phyloP scores from a whole-genome alignment of 2,113 vertebrate species.

The Camelus dromedarius region DNA sequence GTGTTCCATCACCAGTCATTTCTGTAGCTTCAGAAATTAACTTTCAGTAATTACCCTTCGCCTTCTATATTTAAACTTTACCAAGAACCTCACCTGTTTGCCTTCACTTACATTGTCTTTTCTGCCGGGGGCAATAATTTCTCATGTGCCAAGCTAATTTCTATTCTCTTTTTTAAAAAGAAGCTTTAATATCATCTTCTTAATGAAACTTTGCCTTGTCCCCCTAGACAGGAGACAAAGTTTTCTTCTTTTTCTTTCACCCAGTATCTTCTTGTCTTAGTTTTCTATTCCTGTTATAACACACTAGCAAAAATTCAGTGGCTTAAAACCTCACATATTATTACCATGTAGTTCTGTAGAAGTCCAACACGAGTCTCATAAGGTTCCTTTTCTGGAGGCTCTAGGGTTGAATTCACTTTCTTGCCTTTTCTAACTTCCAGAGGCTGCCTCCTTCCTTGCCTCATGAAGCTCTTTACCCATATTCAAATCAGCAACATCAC shows the following conservation, averaged over 20 bases:
- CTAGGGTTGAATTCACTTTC: background rate
- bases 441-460: background rate
- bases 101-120: background rate
- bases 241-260: background rate
- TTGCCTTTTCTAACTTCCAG: background rate
- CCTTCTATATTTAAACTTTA: background rate
- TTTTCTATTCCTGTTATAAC: background rate
- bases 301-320: background rate
- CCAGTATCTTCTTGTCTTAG: background rate
- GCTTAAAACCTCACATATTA: background rate
- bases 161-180: background rate
- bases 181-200: background rate
- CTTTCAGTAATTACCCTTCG: background rate
- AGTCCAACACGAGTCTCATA: background rate
- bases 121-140: background rate
- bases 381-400: background rate
- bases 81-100: background rate
- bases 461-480: background rate
- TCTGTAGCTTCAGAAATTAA: background rate
- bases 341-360: background rate
- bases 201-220: background rate
- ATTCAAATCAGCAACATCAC: background rate
- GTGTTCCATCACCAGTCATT: background rate
- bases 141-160: background rate
- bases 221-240: background rate